Evolutionary conservation across 2,797 vertebrate species (phyloP).

Genomic region (Hypotaenidia philippensis): DNA sequence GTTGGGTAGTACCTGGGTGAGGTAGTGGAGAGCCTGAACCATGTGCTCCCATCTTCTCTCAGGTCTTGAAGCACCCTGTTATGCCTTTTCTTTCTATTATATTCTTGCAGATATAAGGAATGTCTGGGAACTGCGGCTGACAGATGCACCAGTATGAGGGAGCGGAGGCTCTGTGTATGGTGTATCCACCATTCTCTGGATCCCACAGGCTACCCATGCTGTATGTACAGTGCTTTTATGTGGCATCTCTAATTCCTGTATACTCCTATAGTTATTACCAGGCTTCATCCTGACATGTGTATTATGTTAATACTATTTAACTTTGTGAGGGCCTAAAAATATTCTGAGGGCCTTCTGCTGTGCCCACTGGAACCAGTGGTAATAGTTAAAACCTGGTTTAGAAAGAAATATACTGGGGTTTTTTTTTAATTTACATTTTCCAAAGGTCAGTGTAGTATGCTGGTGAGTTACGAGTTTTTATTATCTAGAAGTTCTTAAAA

Average conservation of each 20-base stretch:
- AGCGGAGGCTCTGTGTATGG: background rate
- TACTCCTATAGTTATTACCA: background rate
- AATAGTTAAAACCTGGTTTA: background rate
- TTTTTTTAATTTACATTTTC: background rate
- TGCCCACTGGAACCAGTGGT: background rate
- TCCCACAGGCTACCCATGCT: background rate
- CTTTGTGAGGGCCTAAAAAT: background rate
- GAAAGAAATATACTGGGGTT: no score
- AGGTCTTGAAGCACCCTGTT: slow-evolving; percentile 27
- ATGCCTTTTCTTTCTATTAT: slow-evolving; percentile 28
- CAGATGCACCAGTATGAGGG: background rate
- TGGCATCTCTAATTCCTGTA: background rate
- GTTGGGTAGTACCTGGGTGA: background rate
- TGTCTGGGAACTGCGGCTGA: background rate
- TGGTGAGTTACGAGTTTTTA: background rate
- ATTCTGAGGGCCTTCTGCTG: background rate
- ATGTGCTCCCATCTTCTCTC: background rate
- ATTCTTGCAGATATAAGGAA: slow-evolving; percentile 25
- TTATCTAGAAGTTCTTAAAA: background rate
- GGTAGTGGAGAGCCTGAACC: background rate
- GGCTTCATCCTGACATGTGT: background rate
- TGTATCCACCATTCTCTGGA: background rate
- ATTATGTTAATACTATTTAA: background rate
- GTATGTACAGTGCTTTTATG: background rate
- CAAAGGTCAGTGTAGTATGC: background rate